Conservation (phyloP, 2,797 vertebrate species). For the Leptatherina wallacei region DNA sequence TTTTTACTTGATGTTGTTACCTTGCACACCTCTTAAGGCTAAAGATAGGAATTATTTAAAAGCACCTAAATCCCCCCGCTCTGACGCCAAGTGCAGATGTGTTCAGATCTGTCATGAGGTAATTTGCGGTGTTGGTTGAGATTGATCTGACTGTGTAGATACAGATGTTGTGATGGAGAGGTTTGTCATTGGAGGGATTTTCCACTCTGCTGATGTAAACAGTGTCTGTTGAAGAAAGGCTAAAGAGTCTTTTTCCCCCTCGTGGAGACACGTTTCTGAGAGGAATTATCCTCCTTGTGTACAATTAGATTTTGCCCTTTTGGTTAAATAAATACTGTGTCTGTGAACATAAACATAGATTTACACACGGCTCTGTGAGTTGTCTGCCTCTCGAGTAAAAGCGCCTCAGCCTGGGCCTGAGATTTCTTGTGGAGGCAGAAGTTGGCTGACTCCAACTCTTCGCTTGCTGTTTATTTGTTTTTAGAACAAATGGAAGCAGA, state of each 20-base stretch:
- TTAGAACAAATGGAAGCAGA: conserved; percentile 74
- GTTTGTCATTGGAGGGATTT: conserved; percentile 80
- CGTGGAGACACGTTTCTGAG: conserved; percentile 54
- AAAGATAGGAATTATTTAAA: conserved; percentile 45
- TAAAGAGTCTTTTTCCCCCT: conserved; percentile 55
- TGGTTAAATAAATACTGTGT: conserved; percentile 81
- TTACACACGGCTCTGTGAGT: conserved; percentile 62
- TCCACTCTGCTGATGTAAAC: conserved; percentile 72
- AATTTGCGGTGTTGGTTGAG: conserved; percentile 48
- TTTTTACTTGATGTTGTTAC: too few relatives aligned
- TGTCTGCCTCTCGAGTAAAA: conserved; percentile 46
- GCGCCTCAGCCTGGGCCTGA: conserved; percentile 61
- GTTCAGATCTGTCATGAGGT: conserved; percentile 38
- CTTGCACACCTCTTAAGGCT: not conserved
- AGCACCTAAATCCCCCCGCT: conserved; percentile 37
- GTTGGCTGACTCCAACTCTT: conserved; percentile 65
- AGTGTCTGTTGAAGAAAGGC: conserved; percentile 56
- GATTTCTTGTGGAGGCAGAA: conserved; percentile 60
- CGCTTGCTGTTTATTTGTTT: conserved; percentile 81
- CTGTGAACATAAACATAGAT: conserved; percentile 78
- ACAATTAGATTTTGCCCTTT: conserved; percentile 80
- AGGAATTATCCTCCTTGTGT: conserved; percentile 70
- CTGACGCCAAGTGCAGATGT: conserved; percentile 46
- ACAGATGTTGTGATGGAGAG: conserved; percentile 76
- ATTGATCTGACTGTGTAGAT: conserved; percentile 72